Base-by-base conservation (phyloP, 1,140 invertebrate genomes). In the Scaptomyza montana region DNA sequence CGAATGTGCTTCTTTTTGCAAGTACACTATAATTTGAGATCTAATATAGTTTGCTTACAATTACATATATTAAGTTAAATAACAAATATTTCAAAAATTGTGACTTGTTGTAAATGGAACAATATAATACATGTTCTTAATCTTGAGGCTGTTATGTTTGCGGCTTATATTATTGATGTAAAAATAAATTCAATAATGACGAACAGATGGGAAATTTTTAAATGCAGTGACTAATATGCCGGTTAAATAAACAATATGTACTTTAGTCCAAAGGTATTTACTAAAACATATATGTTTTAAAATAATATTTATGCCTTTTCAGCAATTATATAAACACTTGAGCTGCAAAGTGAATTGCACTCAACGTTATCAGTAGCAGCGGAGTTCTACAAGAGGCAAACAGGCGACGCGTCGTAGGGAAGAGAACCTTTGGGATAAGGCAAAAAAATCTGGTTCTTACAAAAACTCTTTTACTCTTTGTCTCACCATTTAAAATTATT, bases 311-410 rank as follows among this genome's bases (percentile, higher is more conserved):
- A 36, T 36, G 9, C 9, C 0, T 36, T 36, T 21, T 55, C 13
- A 12, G 33, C 13, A 43, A 28, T 45, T 28, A 47, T 16, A 45
- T n/a, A 19, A 19, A 9, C n/a, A 43, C 4, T 55, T 25, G 16
- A 36, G 7, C 36, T 63, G 62, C 8, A 12, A 64, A 64, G 30
- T 64, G 62, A 8, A 36, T 36, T 65, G 12, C 43, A 36, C 21
- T 47, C 12, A 30, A 30, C 30, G 41, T 65, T 65, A 65, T 65
- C 51, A 65, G 62, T 21, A 19, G 16, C 6, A 45, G 2, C 12
- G 47, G 12, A 13, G 41, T 46, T 13, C n/a, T 33, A 19, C n/a
- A 54, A 45, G 30, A 49, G 46, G 8, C 57, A 61, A 61, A 49
- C 6, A 54, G 25, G 6, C 61, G 50, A 46, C 13, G 6, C 61